These are phyloP conservation scores for Erynnis tages DNA, from an alignment of 2,888 invertebrate genomes.

Conservation along the genomic window DNA sequence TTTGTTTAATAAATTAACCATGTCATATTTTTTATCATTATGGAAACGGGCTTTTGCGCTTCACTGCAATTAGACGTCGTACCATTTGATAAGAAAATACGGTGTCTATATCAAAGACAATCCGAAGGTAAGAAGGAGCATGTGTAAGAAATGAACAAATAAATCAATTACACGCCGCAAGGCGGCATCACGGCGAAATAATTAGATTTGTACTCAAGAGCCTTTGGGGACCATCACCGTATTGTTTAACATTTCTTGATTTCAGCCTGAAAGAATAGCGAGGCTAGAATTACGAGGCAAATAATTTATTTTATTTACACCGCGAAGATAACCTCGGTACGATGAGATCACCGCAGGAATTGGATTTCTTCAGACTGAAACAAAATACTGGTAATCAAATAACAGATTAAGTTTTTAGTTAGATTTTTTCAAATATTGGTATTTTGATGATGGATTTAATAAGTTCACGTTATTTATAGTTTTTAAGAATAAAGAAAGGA, in stretches of 20 bases:
- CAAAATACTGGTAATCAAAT: no score
- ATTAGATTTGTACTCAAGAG: slow-evolving; percentile 69
- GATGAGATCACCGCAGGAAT: no score
- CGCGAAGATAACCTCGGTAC: no score
- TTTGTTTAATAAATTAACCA: no score
- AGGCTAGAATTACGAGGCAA: slow-evolving; percentile 9
- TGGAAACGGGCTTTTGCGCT: neutral
- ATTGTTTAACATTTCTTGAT: slow-evolving; percentile 61
- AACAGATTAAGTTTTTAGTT: no score
- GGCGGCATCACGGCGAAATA: slow-evolving; percentile 62
- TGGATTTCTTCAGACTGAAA: no score
- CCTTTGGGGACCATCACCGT: slow-evolving; percentile 58
- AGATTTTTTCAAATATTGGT: no score
- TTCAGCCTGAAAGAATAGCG: slow-evolving; percentile 33
- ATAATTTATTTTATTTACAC: no score
- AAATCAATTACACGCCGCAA: slow-evolving; percentile 72
- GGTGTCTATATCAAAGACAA: slow-evolving; percentile 14
- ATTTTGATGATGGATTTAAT: no score
- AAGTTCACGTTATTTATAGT: no score
- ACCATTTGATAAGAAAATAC: slow-evolving; percentile 3
- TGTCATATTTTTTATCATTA: no score
- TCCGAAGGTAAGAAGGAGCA: slow-evolving; percentile 31
- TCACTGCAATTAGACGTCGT: neutral
- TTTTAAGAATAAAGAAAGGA: no score
- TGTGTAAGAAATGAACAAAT: slow-evolving; percentile 68